Evolutionary conservation across 1,140 invertebrate genomes (phyloP).

Genomic region (Drosophila elegans): DNA sequence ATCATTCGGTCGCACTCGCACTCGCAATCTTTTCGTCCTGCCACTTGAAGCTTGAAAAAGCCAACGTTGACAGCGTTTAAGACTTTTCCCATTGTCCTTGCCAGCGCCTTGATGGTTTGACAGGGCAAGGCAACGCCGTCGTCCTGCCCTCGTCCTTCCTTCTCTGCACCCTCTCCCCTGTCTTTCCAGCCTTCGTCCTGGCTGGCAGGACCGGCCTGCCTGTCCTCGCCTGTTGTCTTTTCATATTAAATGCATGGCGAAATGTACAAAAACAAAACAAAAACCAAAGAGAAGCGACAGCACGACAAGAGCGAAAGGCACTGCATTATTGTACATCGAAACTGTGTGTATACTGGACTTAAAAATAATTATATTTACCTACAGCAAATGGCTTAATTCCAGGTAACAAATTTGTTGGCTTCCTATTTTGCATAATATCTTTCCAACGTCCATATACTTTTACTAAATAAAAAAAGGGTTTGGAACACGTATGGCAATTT

Average conservation of each 20-base stretch:
- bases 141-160: not conserved
- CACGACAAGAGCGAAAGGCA: slow-evolving; percentile 4
- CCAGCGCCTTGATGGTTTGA: slow-evolving; percentile 60
- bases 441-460: not conserved
- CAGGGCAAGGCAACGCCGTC: slow-evolving; percentile 58
- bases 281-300: slow-evolving; percentile 10
- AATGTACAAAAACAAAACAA: slow-evolving; percentile 36
- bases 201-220: slow-evolving; percentile 22
- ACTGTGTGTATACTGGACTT: slow-evolving; percentile 10
- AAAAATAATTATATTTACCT: slow-evolving; percentile 31
- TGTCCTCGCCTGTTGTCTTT: slow-evolving; percentile 77
- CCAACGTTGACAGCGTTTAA: slow-evolving; percentile 82
- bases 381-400: slow-evolving; percentile 6
- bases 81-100: slow-evolving; percentile 78
- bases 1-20: slow-evolving; percentile 23
- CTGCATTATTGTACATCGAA: slow-evolving; percentile 30
- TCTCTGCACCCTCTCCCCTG: not conserved
- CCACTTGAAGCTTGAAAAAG: slow-evolving; percentile 77
- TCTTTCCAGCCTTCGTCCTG: not conserved
- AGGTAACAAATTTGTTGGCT: not conserved
- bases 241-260: slow-evolving; percentile 81
- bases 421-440: not conserved
- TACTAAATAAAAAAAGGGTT: no score
- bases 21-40: slow-evolving; percentile 29
- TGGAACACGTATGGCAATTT: no score